Evolutionary conservation across 2,113 vertebrate genomes (phyloP), one percentile per base, ranked within the genome.

Genomic region (Chionodraco myersi): DNA sequence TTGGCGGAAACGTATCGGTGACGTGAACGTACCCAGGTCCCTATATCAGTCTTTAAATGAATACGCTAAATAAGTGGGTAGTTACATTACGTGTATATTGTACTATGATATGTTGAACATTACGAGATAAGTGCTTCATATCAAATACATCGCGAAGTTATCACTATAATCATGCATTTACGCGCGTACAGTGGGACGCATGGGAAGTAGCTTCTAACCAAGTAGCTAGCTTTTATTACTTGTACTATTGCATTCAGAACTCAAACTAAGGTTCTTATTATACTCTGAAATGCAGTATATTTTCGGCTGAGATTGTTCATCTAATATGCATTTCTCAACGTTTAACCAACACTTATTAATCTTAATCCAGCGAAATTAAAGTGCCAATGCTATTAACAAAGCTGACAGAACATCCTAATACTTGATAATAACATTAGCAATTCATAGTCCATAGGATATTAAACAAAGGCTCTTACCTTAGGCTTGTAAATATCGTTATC

Each of bases 1-100:
- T 87, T 89, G 88, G 90, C 90, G 88, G 77, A 92, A 86, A 75
- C 12, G 1, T 1, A 49, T 57, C 3, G 30, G 30, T 30, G 14
- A 44, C 14, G 65, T 69, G 72, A 79, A 30, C 79, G 82, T 51
- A 34, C 51, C 26, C 5, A n/a, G 9, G 36, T 30, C 4, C 9
- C 16, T 59, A 23, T 6, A 2, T 5, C 9, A 11, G 7, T 12
- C 10, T 30, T 11, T 30, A 13, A n/a, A 53, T 23, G 1, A 18
- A 59, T 14, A 30, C 3, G 30, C 30, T 30, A 30, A 30, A 30
- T 30, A 30, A 30, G 30, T 30, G 3, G 30, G 30, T 30, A 30
- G 30, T 30, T 30, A 30, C 30, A 30, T 30, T 30, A 30, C 0
- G 3, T 30, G 30, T 30, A 30, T 30, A 30, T 30, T 4, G 30